Percentiles rank a stretch among this genome's conserved stretches.
Evolutionary conservation across 2,888 invertebrate genomes (phyloP).

Genomic region (Brachylomia viminalis): DNA sequence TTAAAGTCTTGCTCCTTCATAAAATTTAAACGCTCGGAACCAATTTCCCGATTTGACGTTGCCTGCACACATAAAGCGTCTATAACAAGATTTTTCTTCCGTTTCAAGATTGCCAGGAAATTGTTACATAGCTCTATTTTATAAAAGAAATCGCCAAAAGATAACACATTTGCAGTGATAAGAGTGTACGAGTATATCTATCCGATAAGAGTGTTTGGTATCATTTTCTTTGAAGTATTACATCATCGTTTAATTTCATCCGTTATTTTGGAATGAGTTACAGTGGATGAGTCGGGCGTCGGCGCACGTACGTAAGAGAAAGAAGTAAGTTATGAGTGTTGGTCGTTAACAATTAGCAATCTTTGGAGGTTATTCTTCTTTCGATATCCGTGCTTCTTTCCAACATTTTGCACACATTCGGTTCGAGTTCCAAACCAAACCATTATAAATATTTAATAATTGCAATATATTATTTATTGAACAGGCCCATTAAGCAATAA

Average conservation of each 20-base stretch:
- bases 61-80: not conserved
- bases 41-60: conserved; percentile 31
- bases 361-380: not conserved
- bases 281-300: not conserved
- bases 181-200: conserved; percentile 27
- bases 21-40: conserved; percentile 2
- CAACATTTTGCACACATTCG: not conserved
- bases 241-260: conserved; percentile 46
- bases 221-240: conserved; percentile 45
- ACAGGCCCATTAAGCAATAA: too few species aligned
- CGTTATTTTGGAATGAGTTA: conserved; percentile 45
- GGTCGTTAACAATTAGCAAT: not conserved
- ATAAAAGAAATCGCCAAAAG: conserved; percentile 14
- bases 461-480: too few species aligned
- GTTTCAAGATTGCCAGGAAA: conserved; percentile 48
- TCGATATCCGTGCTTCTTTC: too few species aligned
- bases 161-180: conserved; percentile 45
- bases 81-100: conserved; percentile 28
- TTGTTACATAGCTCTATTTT: conserved; percentile 37
- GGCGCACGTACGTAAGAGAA: not conserved
- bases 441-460: too few species aligned
- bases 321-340: conserved; percentile 4
- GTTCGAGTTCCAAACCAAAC: not conserved
- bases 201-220: conserved; percentile 41
- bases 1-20: not conserved